These are phyloP conservation scores for Pyralis farinalis DNA, from an alignment of 2,888 invertebrate species.

Conservation along the genomic window DNA sequence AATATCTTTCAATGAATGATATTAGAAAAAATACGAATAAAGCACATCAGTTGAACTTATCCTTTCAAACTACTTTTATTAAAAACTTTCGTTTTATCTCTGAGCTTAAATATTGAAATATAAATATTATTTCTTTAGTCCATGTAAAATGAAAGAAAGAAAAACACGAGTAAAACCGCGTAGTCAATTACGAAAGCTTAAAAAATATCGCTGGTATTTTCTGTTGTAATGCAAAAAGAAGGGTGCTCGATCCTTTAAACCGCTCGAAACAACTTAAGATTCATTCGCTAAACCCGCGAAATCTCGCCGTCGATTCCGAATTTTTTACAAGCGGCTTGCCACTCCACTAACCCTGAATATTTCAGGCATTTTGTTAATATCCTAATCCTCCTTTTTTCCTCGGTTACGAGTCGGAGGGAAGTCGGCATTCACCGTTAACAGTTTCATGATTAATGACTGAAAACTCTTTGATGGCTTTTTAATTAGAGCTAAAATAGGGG, in stretches of 20 bases:
- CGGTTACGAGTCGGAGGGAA: constrained; percentile 55
- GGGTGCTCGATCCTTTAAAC: constrained; percentile 69
- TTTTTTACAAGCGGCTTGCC: constrained; percentile 65
- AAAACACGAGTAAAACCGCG: constrained; percentile 46
- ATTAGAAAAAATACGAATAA: constrained; percentile 26
- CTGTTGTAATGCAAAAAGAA: constrained; percentile 54
- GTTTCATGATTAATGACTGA: constrained; percentile 81
- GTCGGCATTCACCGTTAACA: constrained; percentile 77
- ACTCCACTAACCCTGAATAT: constrained; percentile 72
- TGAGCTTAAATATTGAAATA: constrained; percentile 47
- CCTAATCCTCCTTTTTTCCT: constrained; percentile 70
- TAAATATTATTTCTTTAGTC: constrained; percentile 55
- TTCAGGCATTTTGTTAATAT: constrained; percentile 75
- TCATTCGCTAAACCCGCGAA: constrained; percentile 60
- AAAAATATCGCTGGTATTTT: constrained; percentile 67
- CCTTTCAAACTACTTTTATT: constrained; percentile 53
- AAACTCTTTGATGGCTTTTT: constrained; percentile 82
- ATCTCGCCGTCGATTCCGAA: constrained; percentile 47
- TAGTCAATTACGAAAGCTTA: constrained; percentile 69
- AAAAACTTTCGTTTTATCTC: constrained; percentile 50
- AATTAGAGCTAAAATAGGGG: constrained; percentile 81
- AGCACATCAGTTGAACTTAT: constrained; percentile 36
- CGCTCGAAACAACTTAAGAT: constrained; percentile 69
- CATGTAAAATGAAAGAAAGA: constrained; percentile 37
- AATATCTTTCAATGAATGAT: constrained; percentile 2